These are phyloP conservation scores for Hypomesus transpacificus DNA, from an alignment of 2,113 vertebrate genomes.

Conservation along the genomic window DNA sequence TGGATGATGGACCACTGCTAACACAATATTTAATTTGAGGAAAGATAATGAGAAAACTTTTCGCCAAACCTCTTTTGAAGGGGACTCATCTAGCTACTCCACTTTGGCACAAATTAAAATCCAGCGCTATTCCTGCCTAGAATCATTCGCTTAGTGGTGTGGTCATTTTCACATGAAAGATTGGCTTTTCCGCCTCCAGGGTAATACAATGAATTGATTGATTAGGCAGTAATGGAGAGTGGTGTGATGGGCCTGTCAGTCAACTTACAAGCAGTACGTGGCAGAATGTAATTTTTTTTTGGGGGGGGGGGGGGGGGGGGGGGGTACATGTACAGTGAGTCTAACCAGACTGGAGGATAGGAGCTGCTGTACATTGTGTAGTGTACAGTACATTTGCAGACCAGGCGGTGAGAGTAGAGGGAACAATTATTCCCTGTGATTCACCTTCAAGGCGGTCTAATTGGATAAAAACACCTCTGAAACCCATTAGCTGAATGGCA, in stretches of 20 bases:
- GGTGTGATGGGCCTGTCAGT: constrained; percentile 68
- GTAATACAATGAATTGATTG: constrained; percentile 65
- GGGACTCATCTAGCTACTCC: constrained; percentile 34
- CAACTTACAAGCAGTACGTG: constrained; percentile 43
- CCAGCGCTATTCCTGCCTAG: constrained; percentile 40
- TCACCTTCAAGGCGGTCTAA: too few relatives aligned
- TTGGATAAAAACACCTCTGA: too few relatives aligned
- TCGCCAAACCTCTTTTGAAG: constrained; percentile 23
- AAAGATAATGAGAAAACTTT: neutral
- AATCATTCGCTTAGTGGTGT: constrained; percentile 31
- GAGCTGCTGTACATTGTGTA: constrained; percentile 23
- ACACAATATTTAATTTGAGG: neutral
- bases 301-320: neutral
- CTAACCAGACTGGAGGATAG: constrained; percentile 19
- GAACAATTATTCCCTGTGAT: too few relatives aligned
- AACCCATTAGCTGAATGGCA: too few relatives aligned
- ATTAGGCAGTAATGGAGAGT: constrained; percentile 69
- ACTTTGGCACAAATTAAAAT: constrained; percentile 48
- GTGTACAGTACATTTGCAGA: too few relatives aligned
- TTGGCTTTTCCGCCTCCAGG: constrained; percentile 56
- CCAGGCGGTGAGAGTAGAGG: too few relatives aligned
- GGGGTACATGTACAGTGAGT: neutral
- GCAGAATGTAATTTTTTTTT: constrained; percentile 31
- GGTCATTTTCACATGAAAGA: constrained; percentile 62
- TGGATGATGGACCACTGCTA: too few relatives aligned